Evolutionary conservation across 2,113 vertebrate genomes (phyloP).

Genomic region (Mellivora capensis): DNA sequence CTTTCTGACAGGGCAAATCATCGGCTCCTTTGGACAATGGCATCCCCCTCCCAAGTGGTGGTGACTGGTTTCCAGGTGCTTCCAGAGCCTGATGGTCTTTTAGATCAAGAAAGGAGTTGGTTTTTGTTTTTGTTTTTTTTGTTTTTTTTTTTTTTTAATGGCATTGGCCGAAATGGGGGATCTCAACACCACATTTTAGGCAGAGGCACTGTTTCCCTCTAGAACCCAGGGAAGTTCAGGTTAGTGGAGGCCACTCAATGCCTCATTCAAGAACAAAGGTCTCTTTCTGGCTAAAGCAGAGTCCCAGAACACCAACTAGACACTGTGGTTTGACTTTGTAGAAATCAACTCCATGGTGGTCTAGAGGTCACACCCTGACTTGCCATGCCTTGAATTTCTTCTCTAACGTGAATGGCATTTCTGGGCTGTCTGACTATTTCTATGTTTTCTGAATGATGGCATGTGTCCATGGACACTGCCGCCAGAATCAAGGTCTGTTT

Average conservation of each 20-base stretch:
- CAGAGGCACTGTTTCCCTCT: neutral
- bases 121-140: too few relatives aligned
- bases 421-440: neutral
- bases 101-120: neutral
- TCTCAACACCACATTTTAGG: neutral
- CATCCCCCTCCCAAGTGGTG: neutral
- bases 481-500: neutral
- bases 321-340: neutral
- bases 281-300: neutral
- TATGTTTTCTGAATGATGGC: neutral
- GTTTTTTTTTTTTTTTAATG: neutral
- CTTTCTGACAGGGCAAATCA: neutral
- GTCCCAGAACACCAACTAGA: accelerated
- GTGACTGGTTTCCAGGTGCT: neutral
- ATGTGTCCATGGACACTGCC: neutral
- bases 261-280: neutral
- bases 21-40: accelerated
- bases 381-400: neutral
- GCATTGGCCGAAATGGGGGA: neutral
- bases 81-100: neutral
- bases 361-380: neutral
- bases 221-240: neutral
- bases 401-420: neutral
- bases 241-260: neutral
- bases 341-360: neutral